A percentile compares a stretch with the other conserved stretches of the same genome.
phyloP scores from a whole-genome alignment of 2,113 vertebrate species.

The Cynocephalus volans region DNA sequence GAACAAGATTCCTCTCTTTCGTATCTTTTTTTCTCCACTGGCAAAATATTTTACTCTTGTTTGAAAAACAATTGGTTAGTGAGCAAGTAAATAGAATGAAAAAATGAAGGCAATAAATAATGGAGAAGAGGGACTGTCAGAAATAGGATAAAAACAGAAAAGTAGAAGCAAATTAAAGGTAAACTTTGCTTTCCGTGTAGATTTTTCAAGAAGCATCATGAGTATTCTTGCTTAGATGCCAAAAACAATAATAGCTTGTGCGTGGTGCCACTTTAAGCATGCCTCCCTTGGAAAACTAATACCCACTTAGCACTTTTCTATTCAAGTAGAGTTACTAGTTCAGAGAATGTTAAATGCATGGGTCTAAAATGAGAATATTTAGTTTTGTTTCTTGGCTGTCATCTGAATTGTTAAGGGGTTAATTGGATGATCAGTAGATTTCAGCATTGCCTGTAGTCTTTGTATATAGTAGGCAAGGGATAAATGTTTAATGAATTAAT shows the following conservation, averaged over 20 bases:
- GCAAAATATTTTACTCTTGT: neutral
- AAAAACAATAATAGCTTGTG: neutral
- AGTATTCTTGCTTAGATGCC: neutral
- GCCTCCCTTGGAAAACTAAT: neutral
- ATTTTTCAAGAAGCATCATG: neutral
- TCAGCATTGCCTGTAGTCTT: neutral
- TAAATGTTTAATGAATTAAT: neutral
- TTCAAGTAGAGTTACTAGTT: neutral
- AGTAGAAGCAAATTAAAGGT: neutral
- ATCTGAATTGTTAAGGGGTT: conserved; percentile 23
- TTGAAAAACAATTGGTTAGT: conserved; percentile 8
- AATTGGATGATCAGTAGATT: neutral
- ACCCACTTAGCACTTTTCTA: neutral
- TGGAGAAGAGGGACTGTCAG: neutral
- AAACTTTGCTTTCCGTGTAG: neutral
- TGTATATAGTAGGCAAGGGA: neutral
- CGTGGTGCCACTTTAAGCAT: neutral
- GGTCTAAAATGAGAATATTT: neutral
- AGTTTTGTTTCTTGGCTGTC: conserved; percentile 14
- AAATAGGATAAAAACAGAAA: neutral
- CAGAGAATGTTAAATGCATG: conserved; percentile 26
- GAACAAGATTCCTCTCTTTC: neutral
- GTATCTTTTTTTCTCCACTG: neutral
- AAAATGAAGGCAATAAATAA: conserved; percentile 35
- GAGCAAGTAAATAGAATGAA: neutral